Percentiles rank a stretch among this genome's conserved stretches.
phyloP scores from a whole-genome alignment of 1,140 invertebrate species.

The Agraylea sexmaculata region DNA sequence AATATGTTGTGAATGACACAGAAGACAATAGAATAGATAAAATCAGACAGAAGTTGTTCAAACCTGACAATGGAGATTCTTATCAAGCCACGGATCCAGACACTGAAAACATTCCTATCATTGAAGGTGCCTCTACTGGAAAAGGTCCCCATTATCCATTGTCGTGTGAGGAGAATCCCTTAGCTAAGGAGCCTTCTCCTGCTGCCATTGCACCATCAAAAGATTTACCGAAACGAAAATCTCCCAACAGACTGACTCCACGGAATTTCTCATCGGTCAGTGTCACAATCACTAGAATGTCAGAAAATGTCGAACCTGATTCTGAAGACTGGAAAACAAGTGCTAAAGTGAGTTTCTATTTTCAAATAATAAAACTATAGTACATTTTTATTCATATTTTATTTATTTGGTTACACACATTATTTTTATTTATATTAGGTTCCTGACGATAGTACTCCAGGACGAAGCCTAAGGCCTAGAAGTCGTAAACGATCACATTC shows the following conservation, averaged over 20 bases:
- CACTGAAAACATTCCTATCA: slow-evolving; percentile 22
- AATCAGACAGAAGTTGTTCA: slow-evolving; percentile 40
- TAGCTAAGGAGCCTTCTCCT: slow-evolving; percentile 15
- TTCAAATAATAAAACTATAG: too few relatives aligned
- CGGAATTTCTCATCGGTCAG: slow-evolving; percentile 22
- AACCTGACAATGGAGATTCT: slow-evolving; percentile 9
- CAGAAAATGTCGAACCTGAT: slow-evolving; percentile 9
- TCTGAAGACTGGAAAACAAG: slow-evolving; percentile 9
- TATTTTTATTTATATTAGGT: slow-evolving; percentile 24
- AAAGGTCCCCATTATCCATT: slow-evolving; percentile 20
- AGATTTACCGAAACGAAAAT: slow-evolving; percentile 11
- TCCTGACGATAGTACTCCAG: slow-evolving; percentile 42
- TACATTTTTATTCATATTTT: background rate
- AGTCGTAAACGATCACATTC: slow-evolving; percentile 49
- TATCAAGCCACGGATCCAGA: slow-evolving; percentile 21
- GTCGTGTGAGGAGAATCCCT: slow-evolving; percentile 23
- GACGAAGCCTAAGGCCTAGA: slow-evolving; percentile 44
- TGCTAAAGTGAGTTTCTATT: slow-evolving; percentile 9
- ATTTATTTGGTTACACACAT: background rate
- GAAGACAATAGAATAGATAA: slow-evolving; percentile 46
- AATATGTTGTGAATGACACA: slow-evolving; percentile 69
- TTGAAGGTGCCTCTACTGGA: slow-evolving; percentile 20
- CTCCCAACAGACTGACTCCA: slow-evolving; percentile 23
- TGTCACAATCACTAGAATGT: slow-evolving; percentile 10
- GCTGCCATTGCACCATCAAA: slow-evolving; percentile 5